A percentile compares a stretch with the other conserved stretches of the same genome.
Conservation (phyloP, 2,888 invertebrate genomes). For the Leptinotarsa peninsularis region DNA sequence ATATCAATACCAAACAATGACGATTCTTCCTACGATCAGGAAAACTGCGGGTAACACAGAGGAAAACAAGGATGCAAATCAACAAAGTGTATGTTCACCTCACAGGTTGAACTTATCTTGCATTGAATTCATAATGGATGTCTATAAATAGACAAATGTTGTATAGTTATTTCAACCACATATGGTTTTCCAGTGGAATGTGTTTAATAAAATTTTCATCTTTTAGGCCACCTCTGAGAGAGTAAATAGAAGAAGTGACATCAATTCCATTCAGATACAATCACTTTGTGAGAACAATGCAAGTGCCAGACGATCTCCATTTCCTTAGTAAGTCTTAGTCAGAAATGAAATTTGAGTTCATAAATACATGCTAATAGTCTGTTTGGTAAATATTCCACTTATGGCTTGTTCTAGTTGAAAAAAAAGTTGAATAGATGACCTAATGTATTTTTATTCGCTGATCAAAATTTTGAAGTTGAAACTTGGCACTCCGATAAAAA, state of each 20-base stretch:
- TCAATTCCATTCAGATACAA: conserved; percentile 55
- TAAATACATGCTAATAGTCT: neutral
- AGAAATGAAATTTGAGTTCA: neutral
- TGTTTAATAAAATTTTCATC: conserved; percentile 33
- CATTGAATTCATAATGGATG: conserved; percentile 40
- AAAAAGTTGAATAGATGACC: too few relatives aligned
- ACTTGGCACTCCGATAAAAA: too few relatives aligned
- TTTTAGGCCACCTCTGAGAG: conserved; percentile 60
- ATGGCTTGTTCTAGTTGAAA: too few relatives aligned
- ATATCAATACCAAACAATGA: conserved; percentile 56
- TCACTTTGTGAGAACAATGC: conserved; percentile 52
- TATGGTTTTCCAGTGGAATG: conserved; percentile 27
- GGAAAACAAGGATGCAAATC: conserved; percentile 61
- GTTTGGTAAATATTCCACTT: too few relatives aligned
- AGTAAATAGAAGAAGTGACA: conserved; percentile 60
- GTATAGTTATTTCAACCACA: conserved; percentile 18
- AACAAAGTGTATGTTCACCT: conserved; percentile 60
- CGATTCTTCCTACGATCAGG: conserved; percentile 64
- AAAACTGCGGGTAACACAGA: conserved; percentile 57
- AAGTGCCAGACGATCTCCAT: conserved; percentile 55
- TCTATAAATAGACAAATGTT: conserved; percentile 44
- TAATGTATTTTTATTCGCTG: too few relatives aligned
- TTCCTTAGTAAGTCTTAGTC: conserved; percentile 55
- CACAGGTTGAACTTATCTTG: conserved; percentile 23
- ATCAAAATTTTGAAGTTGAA: too few relatives aligned